A percentile compares a stretch with the other conserved stretches of the same genome.
Conservation (phyloP, 2,888 invertebrate species). For the Sphaerophoria rueppellii region DNA sequence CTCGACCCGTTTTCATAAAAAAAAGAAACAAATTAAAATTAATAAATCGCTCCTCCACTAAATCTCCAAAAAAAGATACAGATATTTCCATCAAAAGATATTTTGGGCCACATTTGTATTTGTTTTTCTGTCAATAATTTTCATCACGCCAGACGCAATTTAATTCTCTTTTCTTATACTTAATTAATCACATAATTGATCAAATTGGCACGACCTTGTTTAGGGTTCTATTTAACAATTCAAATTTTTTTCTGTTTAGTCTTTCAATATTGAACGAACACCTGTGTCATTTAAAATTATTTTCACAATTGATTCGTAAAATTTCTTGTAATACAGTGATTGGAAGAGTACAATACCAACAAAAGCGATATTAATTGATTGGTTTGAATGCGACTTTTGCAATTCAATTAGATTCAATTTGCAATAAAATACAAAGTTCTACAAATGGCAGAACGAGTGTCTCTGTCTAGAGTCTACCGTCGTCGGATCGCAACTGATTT, state of each 20-base stretch:
- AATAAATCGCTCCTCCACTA: conserved; percentile 21
- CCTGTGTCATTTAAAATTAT: conserved; percentile 23
- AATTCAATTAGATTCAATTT: conserved; percentile 45
- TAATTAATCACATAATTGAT: conserved; percentile 44
- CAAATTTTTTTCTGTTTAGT: conserved; percentile 16
- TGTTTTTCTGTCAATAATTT: conserved; percentile 25
- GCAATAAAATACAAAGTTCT: conserved; percentile 21
- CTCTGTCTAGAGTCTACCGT: conserved; percentile 44
- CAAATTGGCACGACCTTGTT: conserved; percentile 20
- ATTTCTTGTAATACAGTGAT: neutral
- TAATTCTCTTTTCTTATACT: neutral
- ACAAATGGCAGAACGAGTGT: neutral
- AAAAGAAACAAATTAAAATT: conserved; percentile 18
- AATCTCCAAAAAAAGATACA: conserved; percentile 1
- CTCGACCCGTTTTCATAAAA: conserved; percentile 6
- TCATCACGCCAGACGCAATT: conserved; percentile 1
- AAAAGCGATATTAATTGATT: conserved; percentile 46
- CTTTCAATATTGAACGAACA: conserved; percentile 16
- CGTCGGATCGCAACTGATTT: conserved; percentile 69
- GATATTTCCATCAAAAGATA: conserved; percentile 8
- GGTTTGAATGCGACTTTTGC: conserved; percentile 38
- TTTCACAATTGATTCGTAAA: neutral
- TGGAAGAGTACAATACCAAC: conserved; percentile 43
- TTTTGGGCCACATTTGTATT: conserved; percentile 42
- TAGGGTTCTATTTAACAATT: conserved; percentile 14